phyloP scores from a whole-genome alignment of 2,113 vertebrate genomes.

The Capreolus pygargus region DNA sequence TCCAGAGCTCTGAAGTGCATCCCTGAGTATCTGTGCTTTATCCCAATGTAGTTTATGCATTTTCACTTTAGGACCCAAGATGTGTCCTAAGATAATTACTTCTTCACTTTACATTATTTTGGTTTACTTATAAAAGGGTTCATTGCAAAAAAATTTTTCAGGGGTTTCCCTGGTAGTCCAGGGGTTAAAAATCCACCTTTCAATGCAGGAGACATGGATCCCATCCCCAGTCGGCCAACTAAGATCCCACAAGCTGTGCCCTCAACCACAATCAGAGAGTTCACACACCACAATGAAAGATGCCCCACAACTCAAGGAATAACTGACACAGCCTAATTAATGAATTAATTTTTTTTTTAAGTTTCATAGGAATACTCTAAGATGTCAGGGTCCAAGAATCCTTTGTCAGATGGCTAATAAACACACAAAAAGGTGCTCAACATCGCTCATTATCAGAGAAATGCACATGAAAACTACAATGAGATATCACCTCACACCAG shows the following conservation, averaged over 20 bases:
- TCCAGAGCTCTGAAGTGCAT: neutral
- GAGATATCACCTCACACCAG: rapidly evolving
- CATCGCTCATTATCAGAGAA: neutral
- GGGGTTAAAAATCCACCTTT: neutral
- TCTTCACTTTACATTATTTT: neutral
- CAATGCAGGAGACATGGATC: neutral
- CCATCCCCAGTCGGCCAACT: neutral
- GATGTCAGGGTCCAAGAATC: neutral
- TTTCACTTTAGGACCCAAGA: neutral
- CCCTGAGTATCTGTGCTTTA: neutral
- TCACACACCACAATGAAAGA: neutral
- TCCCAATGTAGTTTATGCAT: neutral
- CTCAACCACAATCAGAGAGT: neutral
- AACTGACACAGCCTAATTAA: neutral
- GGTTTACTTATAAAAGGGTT: neutral
- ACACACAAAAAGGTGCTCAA: neutral
- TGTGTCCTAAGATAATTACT: neutral
- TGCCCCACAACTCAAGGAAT: neutral
- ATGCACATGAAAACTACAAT: neutral
- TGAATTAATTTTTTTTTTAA: neutral
- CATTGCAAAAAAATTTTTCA: neutral
- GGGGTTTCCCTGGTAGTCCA: neutral
- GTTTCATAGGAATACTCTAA: neutral
- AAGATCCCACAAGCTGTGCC: neutral
- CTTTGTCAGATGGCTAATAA: neutral